Evolutionary conservation across 2,797 vertebrate species (phyloP), one percentile per base, ranked within the genome.

Genomic region (Crossoptilon crossoptilon): DNA sequence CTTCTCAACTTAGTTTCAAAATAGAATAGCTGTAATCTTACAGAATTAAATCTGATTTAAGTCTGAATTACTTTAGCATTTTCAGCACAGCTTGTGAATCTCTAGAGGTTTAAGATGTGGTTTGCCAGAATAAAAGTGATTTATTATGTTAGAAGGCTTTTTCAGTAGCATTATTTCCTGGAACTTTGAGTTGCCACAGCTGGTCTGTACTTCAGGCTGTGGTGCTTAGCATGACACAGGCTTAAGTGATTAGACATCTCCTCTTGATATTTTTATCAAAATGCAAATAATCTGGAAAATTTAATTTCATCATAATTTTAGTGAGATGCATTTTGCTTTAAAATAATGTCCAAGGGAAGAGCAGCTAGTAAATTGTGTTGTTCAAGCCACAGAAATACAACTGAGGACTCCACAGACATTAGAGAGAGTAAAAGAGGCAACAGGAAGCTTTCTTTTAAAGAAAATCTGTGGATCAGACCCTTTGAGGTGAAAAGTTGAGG

Each of bases 101-200:
- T 81, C 82, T 58, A 53, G 68, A 64, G 31, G 39, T 77, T 83
- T 80, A 72, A 93, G 76, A 59, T 26, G 77, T 33, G 85, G 33
- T 55, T 43, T 70, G 37, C 87, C 49, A 70, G 76, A 79, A 64
- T 70, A 86, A 92, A 94, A 75, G 49, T 43, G 87, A 79, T 18
- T 31, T 31, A 55, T 69, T 43, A 19, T 59, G 77, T 62, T 72
- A 46, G 53, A 35, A 51, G 64, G 37, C 11, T 77, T 93, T 74
- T 77, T 24, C 41, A 51, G 64, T 24, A 37, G 29, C 2, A 1
- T 26, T 80, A 4, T 80, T 91, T 71, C 63, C 63, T 56, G n/a
- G 62, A 33, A 71, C n/a, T 3, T 69, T 68, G 56, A 51, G 51
- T 29, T 75, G 66, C n/a, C 72, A 37, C 0, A 10, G 58, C 46